Evolutionary conservation across 1,140 invertebrate genomes (phyloP), one percentile per base, ranked within the genome.

Genomic region (Cherax quadricarinatus): DNA sequence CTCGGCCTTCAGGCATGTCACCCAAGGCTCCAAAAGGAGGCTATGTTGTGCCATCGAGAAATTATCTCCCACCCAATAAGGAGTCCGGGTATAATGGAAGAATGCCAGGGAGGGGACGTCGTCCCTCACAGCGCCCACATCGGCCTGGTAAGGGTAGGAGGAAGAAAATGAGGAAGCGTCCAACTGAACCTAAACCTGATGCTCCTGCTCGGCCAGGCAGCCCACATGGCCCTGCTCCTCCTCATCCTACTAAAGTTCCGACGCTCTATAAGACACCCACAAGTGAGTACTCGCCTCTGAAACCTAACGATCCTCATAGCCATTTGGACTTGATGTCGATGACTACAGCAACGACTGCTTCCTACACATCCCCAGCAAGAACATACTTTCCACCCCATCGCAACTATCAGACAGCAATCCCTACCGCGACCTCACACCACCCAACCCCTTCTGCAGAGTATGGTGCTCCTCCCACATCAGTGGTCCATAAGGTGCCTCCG

Each of bases 1-100:
- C 79, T 53, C 79, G 75, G 9, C 48, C n/a, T 7, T 51, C 75
- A 24, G 3, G 51, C 16, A 57, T 79, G 18, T 53, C n/a, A 18
- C 75, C 51, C 14, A 80, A 73, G 24, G 30, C 75, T 21, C 73
- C 86, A 41, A 51, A 24, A 24, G 49, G 21, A 60, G 81, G 60
- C 12, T 84, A 84, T 41, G 21, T 49, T 53, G 62, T 10, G 57
- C 88, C 88, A 14, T 80, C 88, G 1, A 82, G 80, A 41, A 89
- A 83, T 14, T 89, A 89, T 24, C 62, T 89, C 41, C 88, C 81
- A 10, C 88, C 88, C 41, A 66, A 89, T 41, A 89, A 84, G 66
- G 78, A 89, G 49, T 75, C 60, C 6, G 86, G 51, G 51, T 30
- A 75, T 41, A 21, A 84, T 18, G 18, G 81, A 51, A 83, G 18